These are phyloP conservation scores for Drosophila elegans DNA, from an alignment of 1,140 invertebrate genomes.

Conservation along the genomic window DNA sequence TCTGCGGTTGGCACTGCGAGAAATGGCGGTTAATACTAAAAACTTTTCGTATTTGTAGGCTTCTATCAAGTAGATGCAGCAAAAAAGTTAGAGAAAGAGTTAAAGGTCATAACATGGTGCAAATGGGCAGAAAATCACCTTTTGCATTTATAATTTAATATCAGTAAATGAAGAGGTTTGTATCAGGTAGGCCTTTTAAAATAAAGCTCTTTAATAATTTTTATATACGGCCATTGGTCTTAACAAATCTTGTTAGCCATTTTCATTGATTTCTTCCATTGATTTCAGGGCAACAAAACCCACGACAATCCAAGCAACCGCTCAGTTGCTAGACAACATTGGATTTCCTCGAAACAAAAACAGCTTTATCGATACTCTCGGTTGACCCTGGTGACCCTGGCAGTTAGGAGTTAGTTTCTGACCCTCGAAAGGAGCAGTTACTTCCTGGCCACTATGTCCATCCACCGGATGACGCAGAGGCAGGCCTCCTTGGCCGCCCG, in stretches of 20 bases:
- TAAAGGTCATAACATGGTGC: no score
- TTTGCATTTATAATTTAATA: no score
- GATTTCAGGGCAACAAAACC: neutral
- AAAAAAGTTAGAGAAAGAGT: no score
- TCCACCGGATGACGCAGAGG: neutral
- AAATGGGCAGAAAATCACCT: no score
- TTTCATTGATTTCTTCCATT: conserved; percentile 15
- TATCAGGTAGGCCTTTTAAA: no score
- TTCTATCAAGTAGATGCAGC: no score
- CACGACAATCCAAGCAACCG: conserved; percentile 49
- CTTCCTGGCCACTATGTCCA: conserved; percentile 4
- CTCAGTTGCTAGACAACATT: conserved; percentile 60
- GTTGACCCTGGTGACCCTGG: conserved; percentile 1
- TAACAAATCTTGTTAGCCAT: neutral
- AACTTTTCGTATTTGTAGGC: no score
- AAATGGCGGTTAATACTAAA: conserved; percentile 1
- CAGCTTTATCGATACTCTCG: conserved; percentile 42
- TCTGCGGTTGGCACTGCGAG: conserved; percentile 24
- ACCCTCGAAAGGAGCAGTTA: neutral
- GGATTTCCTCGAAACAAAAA: conserved; percentile 15
- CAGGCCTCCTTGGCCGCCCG: conserved; percentile 12
- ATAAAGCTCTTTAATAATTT: no score
- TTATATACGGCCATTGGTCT: no score
- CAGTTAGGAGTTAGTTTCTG: neutral
- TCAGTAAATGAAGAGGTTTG: no score